Evolutionary conservation across 2,113 vertebrate species (phyloP).

Genomic region (Nyctereutes procyonoides): DNA sequence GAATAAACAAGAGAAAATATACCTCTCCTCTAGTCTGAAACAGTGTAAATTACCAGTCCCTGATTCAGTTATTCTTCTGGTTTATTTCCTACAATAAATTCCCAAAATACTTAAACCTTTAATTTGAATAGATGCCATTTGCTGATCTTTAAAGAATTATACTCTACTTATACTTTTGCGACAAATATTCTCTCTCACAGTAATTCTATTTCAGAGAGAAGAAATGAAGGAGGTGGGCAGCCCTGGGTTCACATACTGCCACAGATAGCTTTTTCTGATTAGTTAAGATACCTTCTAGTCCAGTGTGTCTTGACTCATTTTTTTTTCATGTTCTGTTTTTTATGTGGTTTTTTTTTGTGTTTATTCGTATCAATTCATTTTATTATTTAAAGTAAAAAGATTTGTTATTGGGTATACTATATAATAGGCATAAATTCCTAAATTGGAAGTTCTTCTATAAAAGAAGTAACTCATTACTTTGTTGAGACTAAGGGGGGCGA

Average conservation of each 20-base stretch:
- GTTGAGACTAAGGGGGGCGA: constrained; percentile 8
- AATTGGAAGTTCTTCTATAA: constrained; percentile 54
- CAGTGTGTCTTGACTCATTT: constrained; percentile 13
- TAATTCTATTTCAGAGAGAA: background rate
- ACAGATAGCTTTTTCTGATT: constrained; percentile 8
- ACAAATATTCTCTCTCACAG: background rate
- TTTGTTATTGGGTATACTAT: background rate
- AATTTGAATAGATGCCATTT: background rate
- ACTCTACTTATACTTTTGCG: background rate
- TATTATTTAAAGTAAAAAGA: constrained; percentile 52
- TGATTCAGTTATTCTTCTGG: background rate
- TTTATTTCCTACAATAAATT: constrained; percentile 27
- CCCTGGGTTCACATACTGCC: background rate
- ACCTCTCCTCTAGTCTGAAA: background rate
- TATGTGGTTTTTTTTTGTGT: background rate
- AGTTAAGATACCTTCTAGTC: background rate
- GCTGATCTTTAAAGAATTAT: constrained; percentile 35
- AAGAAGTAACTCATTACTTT: constrained; percentile 66
- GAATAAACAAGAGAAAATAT: background rate
- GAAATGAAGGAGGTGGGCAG: background rate
- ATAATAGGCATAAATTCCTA: constrained; percentile 48
- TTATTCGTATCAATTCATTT: constrained; percentile 53
- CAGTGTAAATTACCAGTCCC: background rate
- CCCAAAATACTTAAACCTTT: background rate
- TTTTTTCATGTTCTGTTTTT: constrained; percentile 43